A percentile compares a stretch with the other conserved stretches of the same genome.
phyloP scores from a whole-genome alignment of 2,797 vertebrate species.

The Gobionotothen gibberifrons region DNA sequence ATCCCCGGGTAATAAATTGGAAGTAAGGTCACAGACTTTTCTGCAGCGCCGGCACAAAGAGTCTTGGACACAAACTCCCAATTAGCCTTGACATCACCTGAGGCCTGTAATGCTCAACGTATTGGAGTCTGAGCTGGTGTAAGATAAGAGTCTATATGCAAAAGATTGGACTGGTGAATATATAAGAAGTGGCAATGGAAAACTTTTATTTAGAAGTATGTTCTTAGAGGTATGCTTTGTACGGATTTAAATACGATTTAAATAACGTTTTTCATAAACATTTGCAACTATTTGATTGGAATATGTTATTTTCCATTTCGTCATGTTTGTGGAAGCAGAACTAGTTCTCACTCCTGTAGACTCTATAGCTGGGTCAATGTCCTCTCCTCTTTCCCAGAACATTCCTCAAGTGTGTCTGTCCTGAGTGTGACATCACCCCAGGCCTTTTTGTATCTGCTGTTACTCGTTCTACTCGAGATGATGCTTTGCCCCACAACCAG shows the following conservation, averaged over 20 bases:
- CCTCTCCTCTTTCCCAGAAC: not conserved
- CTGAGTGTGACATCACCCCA: constrained; percentile 42
- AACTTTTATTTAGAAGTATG: constrained; percentile 47
- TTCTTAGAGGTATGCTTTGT: constrained; percentile 17
- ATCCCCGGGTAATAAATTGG: constrained; percentile 45
- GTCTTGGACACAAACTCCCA: constrained; percentile 34
- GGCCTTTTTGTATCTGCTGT: constrained; percentile 43
- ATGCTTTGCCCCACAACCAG: constrained; percentile 35
- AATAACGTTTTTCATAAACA: not conserved
- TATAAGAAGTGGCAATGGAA: constrained; percentile 47
- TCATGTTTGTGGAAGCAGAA: constrained; percentile 17
- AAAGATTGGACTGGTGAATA: constrained; percentile 19
- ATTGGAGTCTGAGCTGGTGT: constrained; percentile 24
- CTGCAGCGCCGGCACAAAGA: constrained; percentile 60
- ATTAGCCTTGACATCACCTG: constrained; percentile 57
- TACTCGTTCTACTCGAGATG: constrained; percentile 39
- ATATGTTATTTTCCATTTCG: constrained; percentile 10
- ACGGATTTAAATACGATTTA: constrained; percentile 23
- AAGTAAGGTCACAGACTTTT: constrained; percentile 62
- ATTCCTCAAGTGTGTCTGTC: constrained; percentile 31
- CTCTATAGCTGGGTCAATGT: constrained; percentile 19
- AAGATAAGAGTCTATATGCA: constrained; percentile 32
- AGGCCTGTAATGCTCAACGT: constrained; percentile 49
- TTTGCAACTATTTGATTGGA: not conserved
- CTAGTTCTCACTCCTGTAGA: constrained; percentile 3